phyloP scores from a whole-genome alignment of 2,888 invertebrate genomes.

The Spisula solida region DNA sequence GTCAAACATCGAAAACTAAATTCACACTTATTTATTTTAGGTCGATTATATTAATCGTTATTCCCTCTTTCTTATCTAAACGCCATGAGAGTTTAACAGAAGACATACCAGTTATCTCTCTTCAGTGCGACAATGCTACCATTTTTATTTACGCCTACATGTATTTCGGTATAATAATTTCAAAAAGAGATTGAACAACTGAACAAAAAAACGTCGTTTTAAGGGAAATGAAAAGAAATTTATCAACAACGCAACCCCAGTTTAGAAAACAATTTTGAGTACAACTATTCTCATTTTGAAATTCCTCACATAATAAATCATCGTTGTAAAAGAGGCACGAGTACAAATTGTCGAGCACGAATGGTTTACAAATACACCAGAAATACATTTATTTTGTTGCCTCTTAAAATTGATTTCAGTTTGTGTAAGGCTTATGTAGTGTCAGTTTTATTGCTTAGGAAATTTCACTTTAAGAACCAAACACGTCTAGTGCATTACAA shows the following conservation, averaged over 20 bases:
- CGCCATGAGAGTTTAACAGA: no score
- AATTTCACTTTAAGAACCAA: neutral
- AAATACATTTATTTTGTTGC: neutral
- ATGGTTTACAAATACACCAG: neutral
- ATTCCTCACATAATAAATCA: neutral
- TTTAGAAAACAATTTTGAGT: neutral
- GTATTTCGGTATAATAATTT: no score
- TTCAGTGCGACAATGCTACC: no score
- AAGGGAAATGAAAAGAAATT: slow-evolving; percentile 4
- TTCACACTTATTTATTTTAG: no score
- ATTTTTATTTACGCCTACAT: no score
- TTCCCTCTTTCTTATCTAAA: no score
- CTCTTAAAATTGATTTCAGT: slow-evolving; percentile 13
- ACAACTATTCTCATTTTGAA: neutral
- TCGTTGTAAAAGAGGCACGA: neutral
- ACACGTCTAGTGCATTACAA: neutral
- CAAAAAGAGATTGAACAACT: no score
- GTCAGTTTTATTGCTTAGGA: slow-evolving; percentile 4
- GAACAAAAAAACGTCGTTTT: no score
- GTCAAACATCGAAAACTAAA: no score
- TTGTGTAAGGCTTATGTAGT: neutral
- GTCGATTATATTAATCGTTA: no score
- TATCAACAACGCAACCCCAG: neutral
- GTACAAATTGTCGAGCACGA: neutral
- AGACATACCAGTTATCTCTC: no score